phyloP scores from a whole-genome alignment of 2,113 vertebrate species.

The Gavialis gangeticus region DNA sequence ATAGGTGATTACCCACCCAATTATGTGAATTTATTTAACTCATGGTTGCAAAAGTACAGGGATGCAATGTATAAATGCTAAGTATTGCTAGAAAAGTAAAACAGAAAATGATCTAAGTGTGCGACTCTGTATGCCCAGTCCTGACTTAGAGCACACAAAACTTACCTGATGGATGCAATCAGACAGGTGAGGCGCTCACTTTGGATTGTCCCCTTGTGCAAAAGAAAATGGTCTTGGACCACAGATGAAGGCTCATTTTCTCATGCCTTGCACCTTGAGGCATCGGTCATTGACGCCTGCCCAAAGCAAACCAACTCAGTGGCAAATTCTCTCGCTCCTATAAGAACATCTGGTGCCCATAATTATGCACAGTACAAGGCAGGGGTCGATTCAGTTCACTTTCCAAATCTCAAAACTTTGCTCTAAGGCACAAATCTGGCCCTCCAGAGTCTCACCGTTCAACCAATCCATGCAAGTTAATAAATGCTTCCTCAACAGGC shows the following conservation, averaged over 20 bases:
- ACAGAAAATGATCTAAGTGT: neutral
- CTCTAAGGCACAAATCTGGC: neutral
- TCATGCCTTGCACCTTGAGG: neutral
- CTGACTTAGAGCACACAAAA: neutral
- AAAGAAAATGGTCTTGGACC: neutral
- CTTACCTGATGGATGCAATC: fast-evolving
- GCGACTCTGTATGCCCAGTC: neutral
- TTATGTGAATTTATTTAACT: neutral
- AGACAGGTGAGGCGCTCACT: fast-evolving
- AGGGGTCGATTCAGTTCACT: neutral
- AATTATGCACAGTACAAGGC: neutral
- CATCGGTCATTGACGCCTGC: neutral
- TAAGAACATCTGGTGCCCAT: neutral
- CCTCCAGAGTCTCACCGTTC: neutral
- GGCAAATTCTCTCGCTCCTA: neutral
- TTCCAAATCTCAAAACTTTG: neutral
- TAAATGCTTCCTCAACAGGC: neutral
- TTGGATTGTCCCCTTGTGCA: neutral
- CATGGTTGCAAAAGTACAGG: neutral
- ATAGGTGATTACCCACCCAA: neutral
- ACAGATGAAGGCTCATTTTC: neutral
- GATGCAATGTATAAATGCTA: neutral
- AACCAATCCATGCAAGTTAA: neutral
- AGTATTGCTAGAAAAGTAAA: neutral
- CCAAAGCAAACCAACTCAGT: neutral